Conservation (phyloP, 1,140 invertebrate species). For the Ips typographus region DNA sequence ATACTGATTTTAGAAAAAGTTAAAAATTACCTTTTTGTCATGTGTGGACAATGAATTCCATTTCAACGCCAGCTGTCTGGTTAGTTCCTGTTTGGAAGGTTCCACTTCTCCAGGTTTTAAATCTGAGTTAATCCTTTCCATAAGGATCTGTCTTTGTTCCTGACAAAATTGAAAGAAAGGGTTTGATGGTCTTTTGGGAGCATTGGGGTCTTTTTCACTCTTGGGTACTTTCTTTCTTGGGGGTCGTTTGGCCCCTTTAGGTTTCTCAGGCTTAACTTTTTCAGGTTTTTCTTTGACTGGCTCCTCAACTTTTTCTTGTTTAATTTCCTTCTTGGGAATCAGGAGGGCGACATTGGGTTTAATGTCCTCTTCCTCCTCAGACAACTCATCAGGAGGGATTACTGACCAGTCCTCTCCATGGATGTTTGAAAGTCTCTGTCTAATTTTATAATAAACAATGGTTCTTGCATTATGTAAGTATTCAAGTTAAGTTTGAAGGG, state of each 20-base stretch:
- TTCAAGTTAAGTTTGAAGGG: too few relatives aligned
- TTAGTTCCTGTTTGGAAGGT: slow-evolving; percentile 73
- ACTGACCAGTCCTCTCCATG: slow-evolving; percentile 50
- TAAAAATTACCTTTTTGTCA: slow-evolving; percentile 64
- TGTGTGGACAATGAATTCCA: slow-evolving; percentile 70
- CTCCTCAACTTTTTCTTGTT: slow-evolving; percentile 51
- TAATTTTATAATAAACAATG: slow-evolving; percentile 27
- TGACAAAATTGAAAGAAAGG: slow-evolving; percentile 81
- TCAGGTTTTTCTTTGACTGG: slow-evolving; percentile 46
- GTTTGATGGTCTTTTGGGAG: slow-evolving; percentile 76
- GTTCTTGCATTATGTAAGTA: background rate
- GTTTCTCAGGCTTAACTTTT: slow-evolving; percentile 37
- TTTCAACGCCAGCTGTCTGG: slow-evolving; percentile 69
- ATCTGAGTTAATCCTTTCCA: slow-evolving; percentile 63
- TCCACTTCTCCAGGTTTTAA: slow-evolving; percentile 63
- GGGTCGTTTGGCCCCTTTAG: slow-evolving; percentile 51
- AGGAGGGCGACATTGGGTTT: slow-evolving; percentile 44
- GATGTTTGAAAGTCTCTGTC: slow-evolving; percentile 52
- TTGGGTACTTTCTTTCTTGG: slow-evolving; percentile 57
- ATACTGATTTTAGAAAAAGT: too few relatives aligned
- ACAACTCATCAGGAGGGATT: slow-evolving; percentile 44
- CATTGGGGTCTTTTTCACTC: slow-evolving; percentile 70
- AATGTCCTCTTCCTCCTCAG: slow-evolving; percentile 41
- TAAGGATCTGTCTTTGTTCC: slow-evolving; percentile 71
- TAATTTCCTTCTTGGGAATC: slow-evolving; percentile 49